Base-by-base conservation (phyloP, 2,113 vertebrate species). In the Mohoua ochrocephala region DNA sequence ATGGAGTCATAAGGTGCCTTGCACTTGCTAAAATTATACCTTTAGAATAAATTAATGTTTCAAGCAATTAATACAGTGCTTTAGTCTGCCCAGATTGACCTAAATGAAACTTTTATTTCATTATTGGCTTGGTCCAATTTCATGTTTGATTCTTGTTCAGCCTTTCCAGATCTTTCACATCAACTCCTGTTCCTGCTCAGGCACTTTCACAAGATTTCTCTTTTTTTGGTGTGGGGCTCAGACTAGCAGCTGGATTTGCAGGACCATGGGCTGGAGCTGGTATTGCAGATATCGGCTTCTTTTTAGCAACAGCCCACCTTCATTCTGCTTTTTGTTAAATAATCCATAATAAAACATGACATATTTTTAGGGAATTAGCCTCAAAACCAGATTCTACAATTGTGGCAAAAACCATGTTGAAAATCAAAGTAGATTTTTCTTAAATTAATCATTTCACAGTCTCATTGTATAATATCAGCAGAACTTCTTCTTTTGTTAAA, bases 31-130 rank as follows among this genome's bases (percentile, higher is more conserved):
- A 85, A 87, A 85, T 74, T 78, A 61, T 15, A 71, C 17, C 21
- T 85, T 90, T 77, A 73, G 67, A 83, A 87, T 47, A 90, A 91
- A 93, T 83, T 91, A 90, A 67, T 83, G 17, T 7, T 89, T 93
- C 47, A 65, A 76, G 30, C 20, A 85, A 79, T 91, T 91, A 91
- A 53, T 60, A 59, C 7, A 59, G 68, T 44, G 28, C 39, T 93
- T 89, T 54, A 54, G 31, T 69, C n/a, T 90, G 52, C 44, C 23
- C 31, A 71, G 44, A 30, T 44, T 89, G 85, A 93, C 95, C 85
- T 94, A 68, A 90, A 93, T 24, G 18, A 91, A 88, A 60, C 42
- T 60, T 76, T 82, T 54, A 64, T 93, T 79, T 91, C 37, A 42
- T 91, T 91, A 44, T 31, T 74, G 57, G 19, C 71, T 90, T 84